phyloP scores from a whole-genome alignment of 2,113 vertebrate species.

The Halcyon senegalensis region DNA sequence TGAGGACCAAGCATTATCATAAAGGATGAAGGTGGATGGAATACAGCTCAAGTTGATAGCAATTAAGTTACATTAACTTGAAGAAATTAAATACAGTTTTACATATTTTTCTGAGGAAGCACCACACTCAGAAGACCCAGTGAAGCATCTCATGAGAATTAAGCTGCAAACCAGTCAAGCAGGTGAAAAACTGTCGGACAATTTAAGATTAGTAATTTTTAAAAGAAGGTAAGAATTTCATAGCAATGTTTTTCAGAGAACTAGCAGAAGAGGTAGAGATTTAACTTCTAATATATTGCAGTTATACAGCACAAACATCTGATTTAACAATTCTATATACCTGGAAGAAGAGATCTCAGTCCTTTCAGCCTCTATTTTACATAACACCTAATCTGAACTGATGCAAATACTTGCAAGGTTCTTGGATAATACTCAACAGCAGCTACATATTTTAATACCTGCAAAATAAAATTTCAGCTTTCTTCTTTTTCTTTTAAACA shows the following conservation, averaged over 20 bases:
- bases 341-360: background rate
- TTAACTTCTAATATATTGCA: background rate
- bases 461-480: background rate
- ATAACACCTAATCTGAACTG: background rate
- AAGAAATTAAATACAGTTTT: constrained; percentile 43
- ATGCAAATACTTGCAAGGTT: background rate
- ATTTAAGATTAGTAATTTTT: background rate
- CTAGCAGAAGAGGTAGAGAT: background rate
- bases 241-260: background rate
- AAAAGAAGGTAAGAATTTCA: background rate
- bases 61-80: constrained; percentile 42
- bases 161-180: constrained; percentile 9
- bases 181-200: background rate
- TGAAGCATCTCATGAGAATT: constrained; percentile 38
- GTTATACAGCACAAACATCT: constrained; percentile 12
- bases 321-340: background rate
- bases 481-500: background rate
- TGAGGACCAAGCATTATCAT: constrained; percentile 5
- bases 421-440: background rate
- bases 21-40: constrained; percentile 1
- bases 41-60: constrained; percentile 57
- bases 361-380: background rate
- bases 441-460: background rate
- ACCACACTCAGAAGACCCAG: constrained; percentile 42
- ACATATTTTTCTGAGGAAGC: constrained; percentile 17